Base-by-base conservation (phyloP, 2,888 invertebrate species). In the Lepas anatifera region DNA sequence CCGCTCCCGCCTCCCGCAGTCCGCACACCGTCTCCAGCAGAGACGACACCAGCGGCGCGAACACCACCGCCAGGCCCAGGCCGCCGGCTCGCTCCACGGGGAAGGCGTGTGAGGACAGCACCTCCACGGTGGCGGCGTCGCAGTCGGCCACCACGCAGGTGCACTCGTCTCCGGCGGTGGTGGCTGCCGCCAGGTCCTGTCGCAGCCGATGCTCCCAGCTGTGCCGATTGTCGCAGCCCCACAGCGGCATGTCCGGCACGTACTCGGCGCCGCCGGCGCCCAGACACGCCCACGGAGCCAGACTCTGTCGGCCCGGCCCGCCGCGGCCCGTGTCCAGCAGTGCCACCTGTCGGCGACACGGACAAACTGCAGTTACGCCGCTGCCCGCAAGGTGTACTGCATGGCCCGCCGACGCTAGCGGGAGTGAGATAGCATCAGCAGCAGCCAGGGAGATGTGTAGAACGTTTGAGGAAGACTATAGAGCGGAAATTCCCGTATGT, bases 31-130 rank as follows among this genome's bases (percentile, higher is more conserved):
- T 29, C 52, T 52, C 52, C 1, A 52, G 27, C 29, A 52, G 29
- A 1, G 52, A 13, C 3, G 52, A 52, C 25, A 52, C 29, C 29
- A 52, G 52, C 52, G 52, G 52, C 10, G 52, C 10, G 29, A 52
- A 52, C 13, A 52, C 29, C 29, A 52, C 52, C 1, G 13, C 7
- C 3, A 52, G 52, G n/a, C 52, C 52, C 6, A 16, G 27, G 3
- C 16, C 52, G 29, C 52, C 52, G 11, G 29, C 10, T 11, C 29
- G 29, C 4, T 29, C 27, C 52, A 52, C 52, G 25, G 29, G 29
- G 52, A 52, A 52, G 27, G 52, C 52, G 52, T 52, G 52, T 4
- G 52, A 52, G 27, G 52, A 52, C 29, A 52, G 52, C 52, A 52
- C 52, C 29, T 52, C 25, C n/a, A 50, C 50, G 10, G 50, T 25